A percentile compares a stretch with the other conserved stretches of the same genome.
phyloP scores from a whole-genome alignment of 2,113 vertebrate genomes.

The Paralichthys olivaceus region DNA sequence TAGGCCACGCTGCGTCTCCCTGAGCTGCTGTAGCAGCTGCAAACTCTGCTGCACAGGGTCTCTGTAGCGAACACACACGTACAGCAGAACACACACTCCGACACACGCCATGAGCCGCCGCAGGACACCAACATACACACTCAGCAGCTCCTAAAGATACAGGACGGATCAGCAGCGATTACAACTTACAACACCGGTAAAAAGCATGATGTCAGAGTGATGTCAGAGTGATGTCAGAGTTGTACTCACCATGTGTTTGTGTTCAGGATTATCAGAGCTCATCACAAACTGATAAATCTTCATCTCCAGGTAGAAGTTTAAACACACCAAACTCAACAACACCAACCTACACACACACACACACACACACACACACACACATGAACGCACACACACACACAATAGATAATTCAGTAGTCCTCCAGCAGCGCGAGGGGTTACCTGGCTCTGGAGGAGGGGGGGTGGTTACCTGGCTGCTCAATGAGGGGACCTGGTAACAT shows the following conservation, averaged over 20 bases:
- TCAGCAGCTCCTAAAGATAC: slow-evolving; percentile 56
- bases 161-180: neutral
- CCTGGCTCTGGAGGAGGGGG: slow-evolving; percentile 33
- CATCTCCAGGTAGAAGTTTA: slow-evolving; percentile 83
- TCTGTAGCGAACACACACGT: slow-evolving; percentile 54
- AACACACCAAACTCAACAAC: slow-evolving; percentile 77
- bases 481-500: neutral
- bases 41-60: slow-evolving; percentile 73
- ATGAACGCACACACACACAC: slow-evolving; percentile 21
- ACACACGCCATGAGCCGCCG: slow-evolving; percentile 45
- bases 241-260: slow-evolving; percentile 78
- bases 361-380: slow-evolving; percentile 19
- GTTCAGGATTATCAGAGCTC: slow-evolving; percentile 68
- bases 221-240: neutral
- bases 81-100: slow-evolving; percentile 47
- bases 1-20: slow-evolving; percentile 59
- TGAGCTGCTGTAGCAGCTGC: slow-evolving; percentile 66
- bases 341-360: slow-evolving; percentile 69
- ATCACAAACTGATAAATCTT: slow-evolving; percentile 77
- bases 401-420: neutral
- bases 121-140: slow-evolving; percentile 42
- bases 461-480: slow-evolving; percentile 77
- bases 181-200: too few relatives aligned
- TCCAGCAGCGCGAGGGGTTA: neutral
- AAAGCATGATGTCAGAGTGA: neutral